Conservation (phyloP, 2,888 invertebrate species). For the Sceliomorpha sp. region DNA sequence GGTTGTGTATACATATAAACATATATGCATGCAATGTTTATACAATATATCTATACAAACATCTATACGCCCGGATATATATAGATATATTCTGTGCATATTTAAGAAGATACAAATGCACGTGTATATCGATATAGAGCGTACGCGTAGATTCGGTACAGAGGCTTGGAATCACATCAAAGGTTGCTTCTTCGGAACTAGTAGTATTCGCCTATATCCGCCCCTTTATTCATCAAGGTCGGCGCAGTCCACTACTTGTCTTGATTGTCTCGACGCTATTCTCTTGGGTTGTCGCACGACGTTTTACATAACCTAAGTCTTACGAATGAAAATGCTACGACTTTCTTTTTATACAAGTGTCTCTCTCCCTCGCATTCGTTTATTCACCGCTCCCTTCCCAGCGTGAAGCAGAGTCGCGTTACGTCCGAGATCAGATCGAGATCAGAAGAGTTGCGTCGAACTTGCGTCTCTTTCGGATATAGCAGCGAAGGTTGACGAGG, state of each 20-base stretch:
- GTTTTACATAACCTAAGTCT: slow-evolving; percentile 14
- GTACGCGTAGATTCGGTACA: slow-evolving; percentile 57
- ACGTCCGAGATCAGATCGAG: slow-evolving; percentile 13
- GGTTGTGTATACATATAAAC: slow-evolving; percentile 50
- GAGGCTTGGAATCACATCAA: slow-evolving; percentile 64
- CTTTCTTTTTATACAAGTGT: slow-evolving; percentile 4
- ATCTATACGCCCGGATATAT: slow-evolving; percentile 34
- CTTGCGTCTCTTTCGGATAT: slow-evolving; percentile 15
- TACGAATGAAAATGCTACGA: slow-evolving; percentile 13
- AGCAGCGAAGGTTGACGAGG: not conserved
- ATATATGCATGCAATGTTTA: slow-evolving; percentile 53
- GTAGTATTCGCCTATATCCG: slow-evolving; percentile 6
- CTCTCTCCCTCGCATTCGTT: not conserved
- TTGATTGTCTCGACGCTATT: slow-evolving; percentile 79
- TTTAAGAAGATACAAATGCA: slow-evolving; percentile 36
- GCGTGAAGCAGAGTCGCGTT: too few species aligned
- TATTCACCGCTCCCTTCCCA: slow-evolving; percentile 41
- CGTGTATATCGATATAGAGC: slow-evolving; percentile 59
- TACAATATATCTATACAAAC: slow-evolving; percentile 48
- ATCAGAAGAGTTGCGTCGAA: slow-evolving; percentile 32
- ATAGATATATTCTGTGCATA: slow-evolving; percentile 38
- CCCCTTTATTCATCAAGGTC: slow-evolving; percentile 64
- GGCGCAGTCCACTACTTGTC: slow-evolving; percentile 67
- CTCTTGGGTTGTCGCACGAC: slow-evolving; percentile 58
- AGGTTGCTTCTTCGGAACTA: slow-evolving; percentile 46